Percentiles rank a stretch among this genome's conserved stretches.
These are phyloP conservation scores for Lutjanus erythropterus DNA, from an alignment of 2,113 vertebrate genomes.

Conservation along the genomic window DNA sequence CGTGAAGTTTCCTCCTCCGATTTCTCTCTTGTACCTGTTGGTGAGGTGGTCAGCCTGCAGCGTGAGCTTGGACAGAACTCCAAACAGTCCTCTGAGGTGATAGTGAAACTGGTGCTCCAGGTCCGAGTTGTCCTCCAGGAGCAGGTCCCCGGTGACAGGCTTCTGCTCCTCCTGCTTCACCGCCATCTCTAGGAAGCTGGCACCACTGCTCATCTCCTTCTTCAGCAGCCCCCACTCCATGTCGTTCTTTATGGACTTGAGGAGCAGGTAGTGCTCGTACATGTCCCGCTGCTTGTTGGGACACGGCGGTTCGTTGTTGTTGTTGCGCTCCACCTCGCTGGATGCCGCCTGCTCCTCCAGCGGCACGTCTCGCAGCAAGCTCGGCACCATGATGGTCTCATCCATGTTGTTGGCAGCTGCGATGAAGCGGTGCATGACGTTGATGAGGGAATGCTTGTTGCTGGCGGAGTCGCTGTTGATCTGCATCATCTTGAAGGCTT, in stretches of 20 bases:
- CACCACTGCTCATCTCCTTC: conserved; percentile 79
- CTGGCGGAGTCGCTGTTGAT: conserved; percentile 77
- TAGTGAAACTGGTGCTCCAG: conserved; percentile 86
- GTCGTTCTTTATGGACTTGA: conserved; percentile 88
- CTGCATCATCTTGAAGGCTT: conserved; percentile 84
- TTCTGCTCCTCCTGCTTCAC: conserved; percentile 83
- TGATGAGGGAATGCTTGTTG: conserved; percentile 88
- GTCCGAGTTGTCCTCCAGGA: conserved; percentile 62
- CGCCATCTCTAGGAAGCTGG: conserved; percentile 84
- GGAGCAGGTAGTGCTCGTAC: conserved; percentile 88
- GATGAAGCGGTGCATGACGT: conserved; percentile 88
- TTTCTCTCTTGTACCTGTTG: conserved; percentile 86
- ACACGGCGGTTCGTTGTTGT: conserved; percentile 59
- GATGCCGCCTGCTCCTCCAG: conserved; percentile 80
- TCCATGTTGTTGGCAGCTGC: conserved; percentile 89
- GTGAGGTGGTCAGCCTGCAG: conserved; percentile 85
- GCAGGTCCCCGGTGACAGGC: conserved; percentile 40
- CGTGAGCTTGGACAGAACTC: conserved; percentile 86
- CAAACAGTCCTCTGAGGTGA: conserved; percentile 86
- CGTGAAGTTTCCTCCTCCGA: conserved; percentile 84
- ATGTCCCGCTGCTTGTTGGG: conserved; percentile 86
- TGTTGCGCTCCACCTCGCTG: conserved; percentile 62
- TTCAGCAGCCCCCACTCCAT: conserved; percentile 88
- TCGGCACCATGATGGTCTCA: conserved; percentile 89
- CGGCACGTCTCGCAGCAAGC: conserved; percentile 84